These are phyloP conservation scores for Rhaphigaster nebulosa DNA, from an alignment of 2,888 invertebrate species.

Conservation along the genomic window DNA sequence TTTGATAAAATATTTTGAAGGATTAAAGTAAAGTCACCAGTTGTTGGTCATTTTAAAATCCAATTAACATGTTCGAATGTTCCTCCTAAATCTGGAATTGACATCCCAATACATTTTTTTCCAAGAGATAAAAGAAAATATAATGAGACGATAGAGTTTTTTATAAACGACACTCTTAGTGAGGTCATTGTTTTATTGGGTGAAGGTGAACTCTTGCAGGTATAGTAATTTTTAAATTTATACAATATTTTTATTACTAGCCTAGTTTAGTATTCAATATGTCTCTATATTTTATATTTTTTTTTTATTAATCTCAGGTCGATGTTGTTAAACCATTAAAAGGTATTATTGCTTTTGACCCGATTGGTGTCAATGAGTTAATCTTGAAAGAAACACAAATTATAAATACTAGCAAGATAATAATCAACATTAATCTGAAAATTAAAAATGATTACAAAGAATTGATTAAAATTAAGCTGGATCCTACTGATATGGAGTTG, in stretches of 20 bases:
- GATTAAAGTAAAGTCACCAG: neutral
- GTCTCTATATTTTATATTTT: no score
- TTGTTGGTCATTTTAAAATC: neutral
- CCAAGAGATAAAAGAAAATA: neutral
- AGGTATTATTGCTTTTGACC: neutral
- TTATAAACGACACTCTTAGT: neutral
- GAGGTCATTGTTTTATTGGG: neutral
- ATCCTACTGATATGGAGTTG: neutral
- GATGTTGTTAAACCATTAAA: constrained; percentile 5
- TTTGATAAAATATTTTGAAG: neutral
- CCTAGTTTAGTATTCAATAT: neutral
- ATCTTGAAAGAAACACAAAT: neutral
- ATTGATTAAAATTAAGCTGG: neutral
- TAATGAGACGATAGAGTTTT: neutral
- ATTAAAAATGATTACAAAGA: neutral
- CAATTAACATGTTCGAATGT: neutral
- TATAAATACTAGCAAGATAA: neutral
- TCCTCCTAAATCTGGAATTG: neutral
- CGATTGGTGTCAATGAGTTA: neutral
- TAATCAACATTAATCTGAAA: neutral
- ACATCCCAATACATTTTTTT: constrained; percentile 22
- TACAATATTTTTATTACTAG: neutral
- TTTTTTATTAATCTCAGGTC: neutral
- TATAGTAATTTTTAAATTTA: neutral
- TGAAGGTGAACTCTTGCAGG: neutral